These are phyloP conservation scores for Eueremaeus valkanovi DNA, from an alignment of 2,888 invertebrate species.

Conservation along the genomic window DNA sequence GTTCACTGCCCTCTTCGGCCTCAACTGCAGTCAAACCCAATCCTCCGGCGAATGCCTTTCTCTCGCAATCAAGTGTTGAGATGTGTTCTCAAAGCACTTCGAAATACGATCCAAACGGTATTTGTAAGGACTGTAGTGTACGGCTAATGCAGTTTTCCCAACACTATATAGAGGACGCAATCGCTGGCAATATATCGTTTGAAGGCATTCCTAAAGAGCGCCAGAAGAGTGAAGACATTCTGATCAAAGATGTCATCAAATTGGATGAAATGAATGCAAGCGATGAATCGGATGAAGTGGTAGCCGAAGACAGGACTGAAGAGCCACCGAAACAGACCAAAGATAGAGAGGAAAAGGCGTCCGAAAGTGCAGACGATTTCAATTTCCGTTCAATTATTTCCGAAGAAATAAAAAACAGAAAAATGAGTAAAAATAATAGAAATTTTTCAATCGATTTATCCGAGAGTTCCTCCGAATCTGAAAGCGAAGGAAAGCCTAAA, in stretches of 20 bases:
- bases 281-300: background rate
- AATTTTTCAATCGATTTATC: too few species aligned
- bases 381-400: too few species aligned
- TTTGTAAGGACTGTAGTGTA: background rate
- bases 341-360: too few species aligned
- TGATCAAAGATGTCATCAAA: background rate
- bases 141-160: background rate
- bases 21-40: background rate
- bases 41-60: too few species aligned
- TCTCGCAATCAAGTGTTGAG: too few species aligned
- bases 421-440: too few species aligned
- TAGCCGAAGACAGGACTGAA: background rate
- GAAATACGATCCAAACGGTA: constrained; percentile 11
- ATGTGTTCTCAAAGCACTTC: background rate
- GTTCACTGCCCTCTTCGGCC: too few species aligned
- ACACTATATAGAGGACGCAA: constrained; percentile 7
- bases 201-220: too few species aligned
- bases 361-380: background rate
- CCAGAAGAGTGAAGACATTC: background rate
- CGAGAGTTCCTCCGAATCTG: too few species aligned
- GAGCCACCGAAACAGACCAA: background rate
- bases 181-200: background rate
- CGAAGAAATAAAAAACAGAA: too few species aligned
- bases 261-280: too few species aligned
- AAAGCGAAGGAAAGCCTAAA: background rate